These are phyloP conservation scores for Triplophysa bombifrons DNA, from an alignment of 2,797 vertebrate genomes.

Conservation along the genomic window DNA sequence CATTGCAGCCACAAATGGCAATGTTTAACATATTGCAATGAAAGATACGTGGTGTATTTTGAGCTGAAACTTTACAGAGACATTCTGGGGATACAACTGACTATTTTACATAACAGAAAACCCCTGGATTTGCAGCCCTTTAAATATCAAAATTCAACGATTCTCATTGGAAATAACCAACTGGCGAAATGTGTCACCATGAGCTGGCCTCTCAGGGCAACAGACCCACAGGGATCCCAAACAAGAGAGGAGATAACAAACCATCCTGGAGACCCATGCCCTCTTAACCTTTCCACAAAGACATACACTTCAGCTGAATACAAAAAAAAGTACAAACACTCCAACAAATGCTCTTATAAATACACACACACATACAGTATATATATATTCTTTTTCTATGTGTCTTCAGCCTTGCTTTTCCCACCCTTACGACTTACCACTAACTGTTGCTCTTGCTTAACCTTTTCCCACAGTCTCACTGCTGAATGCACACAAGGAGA, in stretches of 20 bases:
- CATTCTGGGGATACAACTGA: too few relatives aligned
- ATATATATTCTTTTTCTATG: background rate
- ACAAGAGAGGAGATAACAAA: slow-evolving; percentile 60
- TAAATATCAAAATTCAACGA: slow-evolving; percentile 70
- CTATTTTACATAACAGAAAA: too few relatives aligned
- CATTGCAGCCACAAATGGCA: too few relatives aligned
- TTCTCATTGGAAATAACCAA: slow-evolving; percentile 74
- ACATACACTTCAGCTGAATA: slow-evolving; percentile 74
- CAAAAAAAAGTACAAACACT: slow-evolving; percentile 65
- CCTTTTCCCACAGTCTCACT: slow-evolving; percentile 74
- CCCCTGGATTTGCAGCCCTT: too few relatives aligned
- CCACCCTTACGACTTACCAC: background rate
- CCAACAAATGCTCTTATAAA: slow-evolving; percentile 32
- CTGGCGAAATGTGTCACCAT: slow-evolving; percentile 67
- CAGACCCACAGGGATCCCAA: slow-evolving; percentile 50
- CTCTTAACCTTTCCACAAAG: slow-evolving; percentile 78
- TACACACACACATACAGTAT: background rate
- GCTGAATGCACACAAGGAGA: slow-evolving; percentile 79
- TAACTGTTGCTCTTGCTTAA: slow-evolving; percentile 68
- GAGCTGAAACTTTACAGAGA: too few relatives aligned
- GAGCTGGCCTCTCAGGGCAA: slow-evolving; percentile 67
- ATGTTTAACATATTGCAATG: too few relatives aligned
- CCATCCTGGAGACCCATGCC: slow-evolving; percentile 63
- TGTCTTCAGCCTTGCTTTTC: background rate
- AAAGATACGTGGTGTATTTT: too few relatives aligned